Base-by-base conservation (phyloP, 2,113 vertebrate species). In the Cyprinodon variegatus region DNA sequence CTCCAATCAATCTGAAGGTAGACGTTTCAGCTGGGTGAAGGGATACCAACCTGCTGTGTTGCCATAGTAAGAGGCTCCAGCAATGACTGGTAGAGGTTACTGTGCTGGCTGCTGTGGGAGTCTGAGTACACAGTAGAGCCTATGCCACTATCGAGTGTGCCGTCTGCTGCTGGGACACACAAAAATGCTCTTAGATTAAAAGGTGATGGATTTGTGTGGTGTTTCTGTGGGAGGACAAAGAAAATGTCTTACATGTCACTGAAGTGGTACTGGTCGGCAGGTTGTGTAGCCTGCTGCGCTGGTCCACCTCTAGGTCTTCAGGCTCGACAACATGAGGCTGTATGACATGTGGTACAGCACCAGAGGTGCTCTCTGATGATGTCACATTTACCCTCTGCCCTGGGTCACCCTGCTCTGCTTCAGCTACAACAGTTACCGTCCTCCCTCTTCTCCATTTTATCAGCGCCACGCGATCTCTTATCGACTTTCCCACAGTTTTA, bases 401-500 rank as follows among this genome's bases (percentile, higher is more conserved):
- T 66, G 94, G 95, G 3, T 92, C 89, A 29, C 81, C 85, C 57
- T 93, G 91, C 57, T 95, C 94, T 76, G 86, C 90, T 1, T 88
- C 74, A 70, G 93, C 93, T 38, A 93, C 86, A 1, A 93, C 88
- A 0, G 95, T 95, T 77, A 95, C 95, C 20, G 95, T 96, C 50
- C 97, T 94, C 85, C 95, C 96, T 53, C 97, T 90, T 67, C 97
- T 91, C 96, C 97, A 97, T n/a, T 96, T 96, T 89, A 98, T 98
- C 85, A 98, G 86, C 0, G 97, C 95, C 67, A 98, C 97, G 0
- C 97, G 93, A 89, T 98, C 97, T 9, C 96, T 94, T 79, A 98
- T 97, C 0, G 97, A 98, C 93, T 98, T 98, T 7, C 96, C 97
- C 77, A 98, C 96, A 1, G 96, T 97, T 93, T 98, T 98, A 45